phyloP scores from a whole-genome alignment of 1,140 invertebrate genomes.

The Zophobas atratus region DNA sequence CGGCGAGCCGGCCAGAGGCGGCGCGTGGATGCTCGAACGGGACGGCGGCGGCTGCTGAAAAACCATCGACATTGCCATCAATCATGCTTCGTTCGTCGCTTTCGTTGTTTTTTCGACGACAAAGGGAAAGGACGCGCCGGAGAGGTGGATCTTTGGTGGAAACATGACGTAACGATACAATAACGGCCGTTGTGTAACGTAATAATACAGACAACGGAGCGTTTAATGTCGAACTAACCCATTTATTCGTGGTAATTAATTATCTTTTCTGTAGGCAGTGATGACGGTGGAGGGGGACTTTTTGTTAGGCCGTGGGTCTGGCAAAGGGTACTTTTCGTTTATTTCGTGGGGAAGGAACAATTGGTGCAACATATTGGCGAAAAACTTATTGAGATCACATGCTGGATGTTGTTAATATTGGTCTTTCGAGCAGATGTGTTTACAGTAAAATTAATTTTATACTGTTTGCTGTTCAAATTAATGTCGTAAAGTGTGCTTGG shows the following conservation, averaged over 20 bases:
- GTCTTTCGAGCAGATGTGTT: not conserved
- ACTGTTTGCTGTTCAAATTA: slow-evolving; percentile 5
- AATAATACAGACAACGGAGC: slow-evolving; percentile 2
- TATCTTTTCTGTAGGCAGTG: not conserved
- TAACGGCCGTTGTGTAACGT: not conserved
- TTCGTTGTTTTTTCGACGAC: not conserved
- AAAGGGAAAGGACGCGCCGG: not conserved
- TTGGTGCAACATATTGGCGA: not conserved
- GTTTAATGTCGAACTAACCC: not conserved
- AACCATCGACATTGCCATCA: slow-evolving; percentile 27
- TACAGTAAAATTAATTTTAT: slow-evolving; percentile 34
- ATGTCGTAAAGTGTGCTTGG: slow-evolving; percentile 4
- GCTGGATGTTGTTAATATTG: not conserved
- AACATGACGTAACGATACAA: not conserved
- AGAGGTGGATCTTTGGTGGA: too few species aligned
- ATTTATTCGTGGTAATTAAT: slow-evolving; percentile 1
- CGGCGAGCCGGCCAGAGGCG: slow-evolving; percentile 69
- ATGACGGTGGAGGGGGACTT: not conserved
- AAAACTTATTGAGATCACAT: not conserved
- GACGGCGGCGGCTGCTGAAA: slow-evolving; percentile 71
- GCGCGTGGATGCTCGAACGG: slow-evolving; percentile 71
- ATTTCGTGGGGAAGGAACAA: too few species aligned
- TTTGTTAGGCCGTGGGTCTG: not conserved
- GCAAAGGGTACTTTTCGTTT: not conserved
- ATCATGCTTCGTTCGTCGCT: not conserved